Percentiles rank a stretch among this genome's conserved stretches.
These are phyloP conservation scores for Drosophila greeni DNA, from an alignment of 2,888 invertebrate species.

Conservation along the genomic window DNA sequence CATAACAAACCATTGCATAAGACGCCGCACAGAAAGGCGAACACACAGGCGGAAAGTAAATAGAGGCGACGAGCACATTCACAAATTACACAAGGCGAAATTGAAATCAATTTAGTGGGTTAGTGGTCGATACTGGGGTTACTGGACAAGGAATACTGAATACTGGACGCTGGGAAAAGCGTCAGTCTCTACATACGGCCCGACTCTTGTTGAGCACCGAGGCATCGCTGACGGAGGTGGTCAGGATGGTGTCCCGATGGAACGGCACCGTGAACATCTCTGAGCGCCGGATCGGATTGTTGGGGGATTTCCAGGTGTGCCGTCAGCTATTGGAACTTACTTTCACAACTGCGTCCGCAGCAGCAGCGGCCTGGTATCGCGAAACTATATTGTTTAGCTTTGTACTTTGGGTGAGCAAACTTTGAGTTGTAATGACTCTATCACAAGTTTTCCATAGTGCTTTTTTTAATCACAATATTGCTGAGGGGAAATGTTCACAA, in stretches of 20 bases:
- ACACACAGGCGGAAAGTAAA: conserved; percentile 37
- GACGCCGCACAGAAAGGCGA: conserved; percentile 38
- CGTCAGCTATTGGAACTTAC: conserved; percentile 47
- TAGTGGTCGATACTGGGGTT: conserved; percentile 15
- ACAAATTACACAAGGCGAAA: conserved; percentile 45
- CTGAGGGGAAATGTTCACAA: not conserved
- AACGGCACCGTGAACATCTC: conserved; percentile 79
- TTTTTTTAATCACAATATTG: conserved; percentile 34
- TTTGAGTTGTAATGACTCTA: conserved; percentile 10
- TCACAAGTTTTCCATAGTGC: conserved; percentile 40
- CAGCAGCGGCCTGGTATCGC: conserved; percentile 21
- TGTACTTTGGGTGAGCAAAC: conserved; percentile 20
- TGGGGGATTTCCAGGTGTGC: conserved; percentile 2
- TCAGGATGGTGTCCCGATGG: conserved; percentile 79
- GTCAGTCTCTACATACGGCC: conserved; percentile 79
- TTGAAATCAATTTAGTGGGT: conserved; percentile 59
- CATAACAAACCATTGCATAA: conserved; percentile 56
- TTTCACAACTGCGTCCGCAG: conserved; percentile 32
- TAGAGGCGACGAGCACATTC: conserved; percentile 25
- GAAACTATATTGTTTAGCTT: conserved; percentile 9
- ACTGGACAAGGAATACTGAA: conserved; percentile 6
- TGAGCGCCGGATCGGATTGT: conserved; percentile 17
- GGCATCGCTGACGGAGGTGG: conserved; percentile 84
- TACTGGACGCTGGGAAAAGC: conserved; percentile 1
- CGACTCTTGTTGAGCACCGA: conserved; percentile 82